phyloP scores from a whole-genome alignment of 2,797 vertebrate species.

The Philypnodon macrostomus region DNA sequence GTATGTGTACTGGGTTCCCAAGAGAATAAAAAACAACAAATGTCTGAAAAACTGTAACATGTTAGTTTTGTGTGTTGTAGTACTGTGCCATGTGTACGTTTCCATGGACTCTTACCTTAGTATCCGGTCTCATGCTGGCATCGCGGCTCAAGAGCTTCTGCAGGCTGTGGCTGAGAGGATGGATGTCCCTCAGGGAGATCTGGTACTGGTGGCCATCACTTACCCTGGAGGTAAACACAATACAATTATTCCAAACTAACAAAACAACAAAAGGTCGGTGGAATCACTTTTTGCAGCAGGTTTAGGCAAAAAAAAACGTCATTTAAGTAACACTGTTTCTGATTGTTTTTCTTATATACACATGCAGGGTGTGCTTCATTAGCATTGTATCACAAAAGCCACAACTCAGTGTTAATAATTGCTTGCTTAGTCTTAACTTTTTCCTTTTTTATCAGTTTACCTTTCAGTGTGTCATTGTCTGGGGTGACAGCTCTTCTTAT shows the following conservation, averaged over 20 bases:
- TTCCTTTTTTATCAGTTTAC: neutral
- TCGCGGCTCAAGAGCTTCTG: conserved; percentile 85
- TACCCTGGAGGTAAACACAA: conserved; percentile 86
- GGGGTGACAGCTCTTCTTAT: conserved; percentile 40
- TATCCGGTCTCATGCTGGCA: conserved; percentile 80
- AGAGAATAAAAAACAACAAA: neutral
- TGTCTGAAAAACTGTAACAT: neutral
- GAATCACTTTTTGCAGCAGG: neutral
- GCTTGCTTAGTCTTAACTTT: neutral
- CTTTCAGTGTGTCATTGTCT: conserved; percentile 33
- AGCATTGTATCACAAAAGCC: conserved; percentile 1
- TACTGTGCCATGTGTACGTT: conserved; percentile 89
- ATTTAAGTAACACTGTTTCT: neutral
- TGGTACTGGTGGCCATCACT: conserved; percentile 82
- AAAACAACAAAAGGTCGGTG: neutral
- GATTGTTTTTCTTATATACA: neutral
- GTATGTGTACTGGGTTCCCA: neutral
- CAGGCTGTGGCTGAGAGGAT: conserved; percentile 87
- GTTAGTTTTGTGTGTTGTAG: conserved; percentile 66
- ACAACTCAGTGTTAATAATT: neutral
- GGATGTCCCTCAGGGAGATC: conserved; percentile 82
- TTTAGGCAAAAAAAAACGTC: neutral
- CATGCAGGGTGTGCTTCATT: neutral
- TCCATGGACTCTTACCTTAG: conserved; percentile 92
- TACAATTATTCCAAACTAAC: conserved; percentile 2